Evolutionary conservation across 2,888 invertebrate genomes (phyloP).

Genomic region (Hermodice carunculata): DNA sequence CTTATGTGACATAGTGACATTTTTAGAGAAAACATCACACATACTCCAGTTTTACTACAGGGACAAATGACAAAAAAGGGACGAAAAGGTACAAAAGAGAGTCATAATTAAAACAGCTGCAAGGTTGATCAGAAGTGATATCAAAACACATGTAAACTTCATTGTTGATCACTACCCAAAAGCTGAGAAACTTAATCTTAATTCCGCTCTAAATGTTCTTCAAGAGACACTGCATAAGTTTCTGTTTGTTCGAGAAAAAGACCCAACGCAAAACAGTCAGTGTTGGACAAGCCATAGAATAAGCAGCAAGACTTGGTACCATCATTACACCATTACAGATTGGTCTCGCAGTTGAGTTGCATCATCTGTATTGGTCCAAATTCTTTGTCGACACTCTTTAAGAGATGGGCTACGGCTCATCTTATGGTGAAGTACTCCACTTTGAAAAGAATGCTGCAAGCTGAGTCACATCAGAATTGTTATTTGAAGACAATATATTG

Average conservation of each 20-base stretch:
- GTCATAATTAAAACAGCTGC: too few relatives aligned
- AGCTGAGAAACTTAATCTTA: neutral
- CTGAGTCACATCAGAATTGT: too few relatives aligned
- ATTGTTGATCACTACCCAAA: neutral
- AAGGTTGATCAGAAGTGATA: constrained; percentile 3
- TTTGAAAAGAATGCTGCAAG: too few relatives aligned
- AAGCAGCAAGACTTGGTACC: neutral
- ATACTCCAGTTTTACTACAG: too few relatives aligned
- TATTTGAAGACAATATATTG: too few relatives aligned
- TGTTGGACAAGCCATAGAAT: neutral
- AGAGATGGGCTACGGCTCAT: too few relatives aligned
- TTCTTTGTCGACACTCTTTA: too few relatives aligned
- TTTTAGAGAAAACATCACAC: neutral
- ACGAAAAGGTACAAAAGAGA: neutral
- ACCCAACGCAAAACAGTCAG: neutral
- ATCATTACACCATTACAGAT: neutral
- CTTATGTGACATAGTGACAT: too few relatives aligned
- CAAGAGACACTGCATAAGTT: neutral
- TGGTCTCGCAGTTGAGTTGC: neutral
- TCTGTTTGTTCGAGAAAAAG: neutral
- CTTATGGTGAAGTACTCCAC: too few relatives aligned
- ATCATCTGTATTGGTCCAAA: too few relatives aligned
- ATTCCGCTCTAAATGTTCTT: neutral
- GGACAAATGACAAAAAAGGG: too few relatives aligned
- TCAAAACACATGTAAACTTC: neutral